These are phyloP conservation scores for Hydroisotoma schaefferi DNA, from an alignment of 2,888 invertebrate species.

Conservation along the genomic window DNA sequence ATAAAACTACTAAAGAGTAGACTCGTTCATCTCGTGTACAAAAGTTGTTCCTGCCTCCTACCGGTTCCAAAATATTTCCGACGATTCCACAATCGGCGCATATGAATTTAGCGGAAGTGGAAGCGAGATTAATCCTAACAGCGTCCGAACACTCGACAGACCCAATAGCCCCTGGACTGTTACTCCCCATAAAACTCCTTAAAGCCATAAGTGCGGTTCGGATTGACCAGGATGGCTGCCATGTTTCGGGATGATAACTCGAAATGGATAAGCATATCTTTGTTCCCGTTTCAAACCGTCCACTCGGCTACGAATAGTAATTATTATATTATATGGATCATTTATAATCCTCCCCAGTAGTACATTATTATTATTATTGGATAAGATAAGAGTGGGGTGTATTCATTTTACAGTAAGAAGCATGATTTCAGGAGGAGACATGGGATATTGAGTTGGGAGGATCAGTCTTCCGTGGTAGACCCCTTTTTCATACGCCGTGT, in stretches of 20 bases:
- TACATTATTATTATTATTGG: no score
- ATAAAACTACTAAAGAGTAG: no score
- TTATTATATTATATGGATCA: no score
- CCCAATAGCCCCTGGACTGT: slow-evolving; percentile 74
- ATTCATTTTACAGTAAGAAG: slow-evolving; percentile 70
- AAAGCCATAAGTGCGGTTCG: slow-evolving; percentile 85
- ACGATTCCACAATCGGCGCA: slow-evolving; percentile 61
- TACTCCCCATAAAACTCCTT: slow-evolving; percentile 91
- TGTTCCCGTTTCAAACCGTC: slow-evolving; percentile 86
- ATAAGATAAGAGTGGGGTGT: no score
- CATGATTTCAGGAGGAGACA: slow-evolving; percentile 95
- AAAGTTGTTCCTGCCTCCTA: no score
- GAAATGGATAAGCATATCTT: slow-evolving; percentile 95
- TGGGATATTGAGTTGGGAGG: slow-evolving; percentile 89
- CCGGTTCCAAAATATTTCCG: background rate
- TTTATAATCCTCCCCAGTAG: no score
- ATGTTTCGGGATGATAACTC: slow-evolving; percentile 94
- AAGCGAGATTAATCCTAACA: slow-evolving; percentile 74
- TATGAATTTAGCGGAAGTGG: slow-evolving; percentile 65
- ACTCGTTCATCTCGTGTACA: no score
- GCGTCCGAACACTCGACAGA: slow-evolving; percentile 80
- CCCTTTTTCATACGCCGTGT: slow-evolving; percentile 84
- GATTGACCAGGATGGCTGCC: slow-evolving; percentile 97
- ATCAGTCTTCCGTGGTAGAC: slow-evolving; percentile 58
- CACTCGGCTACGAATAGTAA: slow-evolving; percentile 74